These are phyloP conservation scores for Tringa solitaria DNA, from an alignment of 2,113 vertebrate species.

Conservation along the genomic window DNA sequence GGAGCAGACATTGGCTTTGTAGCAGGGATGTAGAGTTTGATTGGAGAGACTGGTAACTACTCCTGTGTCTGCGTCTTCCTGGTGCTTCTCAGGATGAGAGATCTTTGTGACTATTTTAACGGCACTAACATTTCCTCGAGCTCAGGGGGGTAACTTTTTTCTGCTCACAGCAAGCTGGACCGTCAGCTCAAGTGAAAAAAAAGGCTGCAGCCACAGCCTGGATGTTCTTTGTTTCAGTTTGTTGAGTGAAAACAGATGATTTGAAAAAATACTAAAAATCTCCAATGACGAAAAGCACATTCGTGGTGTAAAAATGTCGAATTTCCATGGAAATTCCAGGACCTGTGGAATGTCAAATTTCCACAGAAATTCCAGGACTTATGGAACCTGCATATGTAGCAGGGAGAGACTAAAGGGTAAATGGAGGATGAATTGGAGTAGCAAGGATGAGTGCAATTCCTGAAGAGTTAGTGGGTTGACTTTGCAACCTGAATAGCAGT, in stretches of 20 bases:
- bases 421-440: background rate
- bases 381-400: background rate
- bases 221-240: background rate
- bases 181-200: background rate
- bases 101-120: background rate
- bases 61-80: background rate
- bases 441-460: background rate
- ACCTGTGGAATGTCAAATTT: no score
- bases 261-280: background rate
- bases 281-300: background rate
- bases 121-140: background rate
- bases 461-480: background rate
- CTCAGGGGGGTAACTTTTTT: background rate
- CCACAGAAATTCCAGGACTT: background rate
- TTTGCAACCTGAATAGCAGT: background rate
- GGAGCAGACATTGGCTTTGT: accelerated
- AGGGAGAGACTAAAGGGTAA: background rate
- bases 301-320: background rate
- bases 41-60: background rate
- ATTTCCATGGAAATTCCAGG: background rate
- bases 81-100: accelerated
- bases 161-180: background rate
- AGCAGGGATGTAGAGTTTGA: background rate
- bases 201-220: background rate
- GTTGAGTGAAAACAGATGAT: background rate